Evolutionary conservation across 2,113 vertebrate species (phyloP), one percentile per base, ranked within the genome.

Genomic region (Gracilinanus agilis): DNA sequence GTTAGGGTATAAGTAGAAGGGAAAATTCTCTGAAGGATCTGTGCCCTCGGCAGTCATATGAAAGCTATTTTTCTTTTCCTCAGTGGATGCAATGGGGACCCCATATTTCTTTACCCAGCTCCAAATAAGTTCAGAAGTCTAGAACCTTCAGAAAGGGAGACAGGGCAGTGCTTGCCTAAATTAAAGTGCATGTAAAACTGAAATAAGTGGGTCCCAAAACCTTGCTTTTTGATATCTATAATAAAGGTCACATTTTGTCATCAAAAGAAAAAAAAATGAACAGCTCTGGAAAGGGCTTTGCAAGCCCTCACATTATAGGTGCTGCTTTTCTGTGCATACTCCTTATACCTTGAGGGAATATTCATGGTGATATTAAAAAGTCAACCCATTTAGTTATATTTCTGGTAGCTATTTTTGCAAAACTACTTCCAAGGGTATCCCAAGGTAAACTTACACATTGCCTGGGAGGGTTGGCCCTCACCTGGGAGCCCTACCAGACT

Each of bases 331-430:
- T 49, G 2, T 49, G 49, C 49, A 49, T 49, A 49, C 49, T 49
- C 49, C 49, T 49, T 49, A 49, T 5, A 49, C 49, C 58, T 61
- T 10, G 29, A 27, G 58, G 9, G 29, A 61, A 58, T 10, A 27
- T 49, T 49, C 49, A 49, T 3, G 49, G 49, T 5, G 5, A 49
- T 49, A 49, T 49, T 49, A 49, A 49, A 25, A 58, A 58, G 29
- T 11, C 58, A 34, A 61, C 58, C 27, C 10, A 2, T 61, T 75
- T 4, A 44, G 56, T 90, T 44, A 83, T 12, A 55, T 75, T 90
- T 12, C 24, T 75, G 61, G 58, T 55, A 8, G 53, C 55, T 24
- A 49, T 67, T 67, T 90, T 91, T 95, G 29, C 91, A 92, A 92
- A 90, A 4, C 9, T n/a, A 91, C 1, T 75, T 92, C 55, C 55